Conservation (phyloP, 1,140 invertebrate genomes). For the Mactra quadrangularis region DNA sequence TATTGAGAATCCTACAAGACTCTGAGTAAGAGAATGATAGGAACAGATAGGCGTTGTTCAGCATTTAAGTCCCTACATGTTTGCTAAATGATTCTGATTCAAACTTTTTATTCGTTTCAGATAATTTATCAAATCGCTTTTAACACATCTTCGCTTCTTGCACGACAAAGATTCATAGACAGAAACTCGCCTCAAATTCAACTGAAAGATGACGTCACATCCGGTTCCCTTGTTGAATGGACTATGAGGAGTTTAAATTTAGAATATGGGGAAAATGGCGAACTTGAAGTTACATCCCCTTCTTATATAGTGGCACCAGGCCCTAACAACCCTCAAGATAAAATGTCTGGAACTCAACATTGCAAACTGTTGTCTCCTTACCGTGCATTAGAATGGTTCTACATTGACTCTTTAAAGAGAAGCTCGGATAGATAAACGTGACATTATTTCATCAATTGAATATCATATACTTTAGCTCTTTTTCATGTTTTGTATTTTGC, state of each 20-base stretch:
- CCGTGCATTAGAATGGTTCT: slow-evolving; percentile 70
- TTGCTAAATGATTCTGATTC: too few relatives aligned
- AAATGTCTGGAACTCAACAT: slow-evolving; percentile 51
- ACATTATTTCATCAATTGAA: too few relatives aligned
- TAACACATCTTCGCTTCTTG: slow-evolving; percentile 35
- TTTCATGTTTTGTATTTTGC: too few relatives aligned
- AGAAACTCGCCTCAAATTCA: slow-evolving; percentile 28
- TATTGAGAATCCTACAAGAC: too few relatives aligned
- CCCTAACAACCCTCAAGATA: background rate
- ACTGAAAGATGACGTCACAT: slow-evolving; percentile 56
- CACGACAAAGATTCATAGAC: slow-evolving; percentile 29
- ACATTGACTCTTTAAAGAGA: slow-evolving; percentile 64
- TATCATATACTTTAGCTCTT: too few relatives aligned
- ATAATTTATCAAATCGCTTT: slow-evolving; percentile 38
- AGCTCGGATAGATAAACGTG: background rate
- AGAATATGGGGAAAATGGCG: slow-evolving; percentile 31
- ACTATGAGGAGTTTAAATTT: background rate
- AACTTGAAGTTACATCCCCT: slow-evolving; percentile 51
- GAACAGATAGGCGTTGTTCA: too few relatives aligned
- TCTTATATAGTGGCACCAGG: background rate
- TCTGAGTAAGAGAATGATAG: too few relatives aligned
- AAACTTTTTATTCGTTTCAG: slow-evolving; percentile 45
- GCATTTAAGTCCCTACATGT: too few relatives aligned
- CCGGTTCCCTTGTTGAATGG: slow-evolving; percentile 37
- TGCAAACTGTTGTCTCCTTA: slow-evolving; percentile 66